A percentile compares a stretch with the other conserved stretches of the same genome.
phyloP scores from a whole-genome alignment of 2,113 vertebrate species.

The Oceanites oceanicus region DNA sequence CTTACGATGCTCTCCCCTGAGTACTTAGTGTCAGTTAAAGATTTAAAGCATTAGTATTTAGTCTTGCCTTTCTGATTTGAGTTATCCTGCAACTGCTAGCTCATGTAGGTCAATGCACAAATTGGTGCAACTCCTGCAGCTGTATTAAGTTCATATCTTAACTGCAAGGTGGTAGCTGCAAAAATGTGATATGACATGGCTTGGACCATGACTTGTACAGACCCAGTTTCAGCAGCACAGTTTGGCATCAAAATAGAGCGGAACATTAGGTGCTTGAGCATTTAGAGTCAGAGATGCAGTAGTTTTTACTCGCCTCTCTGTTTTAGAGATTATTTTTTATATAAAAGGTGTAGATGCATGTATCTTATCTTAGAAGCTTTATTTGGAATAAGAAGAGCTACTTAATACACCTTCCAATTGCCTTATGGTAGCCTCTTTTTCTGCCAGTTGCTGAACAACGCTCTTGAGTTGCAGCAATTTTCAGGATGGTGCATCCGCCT shows the following conservation, averaged over 20 bases:
- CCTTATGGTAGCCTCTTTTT: not conserved
- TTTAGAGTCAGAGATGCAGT: not conserved
- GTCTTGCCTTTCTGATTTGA: not conserved
- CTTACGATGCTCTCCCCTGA: accelerated
- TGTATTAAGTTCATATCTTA: not conserved
- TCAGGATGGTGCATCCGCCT: not conserved
- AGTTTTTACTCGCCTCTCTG: not conserved
- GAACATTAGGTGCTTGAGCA: not conserved
- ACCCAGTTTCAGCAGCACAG: not conserved
- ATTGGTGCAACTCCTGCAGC: not conserved
- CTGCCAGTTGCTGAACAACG: not conserved
- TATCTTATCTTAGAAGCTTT: not conserved
- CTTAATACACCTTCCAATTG: not conserved
- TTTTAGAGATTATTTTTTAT: not conserved
- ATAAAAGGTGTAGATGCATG: not conserved
- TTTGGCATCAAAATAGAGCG: not conserved
- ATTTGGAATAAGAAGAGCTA: not conserved
- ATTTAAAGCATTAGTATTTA: not conserved
- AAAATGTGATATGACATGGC: not conserved
- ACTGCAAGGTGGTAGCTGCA: not conserved
- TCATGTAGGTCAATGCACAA: not conserved
- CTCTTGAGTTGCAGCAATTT: not conserved
- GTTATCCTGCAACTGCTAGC: not conserved
- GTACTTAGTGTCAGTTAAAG: not conserved
- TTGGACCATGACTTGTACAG: not conserved